phyloP scores from a whole-genome alignment of 2,888 invertebrate species.

The Arge pagana region DNA sequence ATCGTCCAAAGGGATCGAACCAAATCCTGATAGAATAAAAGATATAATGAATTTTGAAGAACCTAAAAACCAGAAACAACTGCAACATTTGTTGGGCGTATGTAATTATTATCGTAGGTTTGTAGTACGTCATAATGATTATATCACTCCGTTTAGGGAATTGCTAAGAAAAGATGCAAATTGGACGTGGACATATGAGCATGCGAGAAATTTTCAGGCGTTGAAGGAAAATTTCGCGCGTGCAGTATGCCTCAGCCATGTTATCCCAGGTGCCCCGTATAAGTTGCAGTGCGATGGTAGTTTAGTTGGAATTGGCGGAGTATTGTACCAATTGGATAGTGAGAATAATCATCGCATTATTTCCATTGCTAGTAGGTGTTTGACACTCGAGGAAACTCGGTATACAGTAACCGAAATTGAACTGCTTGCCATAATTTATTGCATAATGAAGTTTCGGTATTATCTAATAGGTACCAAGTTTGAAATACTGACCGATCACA shows the following conservation, averaged over 20 bases:
- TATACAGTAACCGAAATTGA: constrained; percentile 39
- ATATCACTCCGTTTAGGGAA: constrained; percentile 23
- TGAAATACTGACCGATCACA: constrained; percentile 23
- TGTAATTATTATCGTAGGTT: constrained; percentile 29
- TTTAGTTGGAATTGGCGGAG: constrained; percentile 29
- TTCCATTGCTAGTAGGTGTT: constrained; percentile 33
- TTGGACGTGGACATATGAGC: constrained; percentile 27
- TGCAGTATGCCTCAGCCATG: constrained; percentile 24
- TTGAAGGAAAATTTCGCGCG: constrained; percentile 30
- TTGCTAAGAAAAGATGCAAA: constrained; percentile 15
- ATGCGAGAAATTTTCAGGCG: constrained; percentile 24
- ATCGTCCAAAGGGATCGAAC: constrained; percentile 12
- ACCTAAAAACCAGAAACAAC: constrained; percentile 35
- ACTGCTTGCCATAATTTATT: constrained; percentile 21
- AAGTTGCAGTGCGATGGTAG: constrained; percentile 33
- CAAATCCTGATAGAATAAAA: constrained; percentile 25
- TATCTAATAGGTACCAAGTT: constrained; percentile 18
- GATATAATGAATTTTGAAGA: constrained; percentile 33
- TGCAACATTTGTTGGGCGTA: constrained; percentile 31
- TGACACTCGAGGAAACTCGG: constrained; percentile 26
- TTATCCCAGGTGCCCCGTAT: constrained; percentile 20
- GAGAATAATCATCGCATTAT: constrained; percentile 23
- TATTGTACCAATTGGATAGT: constrained; percentile 27
- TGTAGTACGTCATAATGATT: constrained; percentile 12
- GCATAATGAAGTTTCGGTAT: constrained; percentile 17